Conservation (phyloP, 2,888 invertebrate species). For the Galeruca laticollis region DNA sequence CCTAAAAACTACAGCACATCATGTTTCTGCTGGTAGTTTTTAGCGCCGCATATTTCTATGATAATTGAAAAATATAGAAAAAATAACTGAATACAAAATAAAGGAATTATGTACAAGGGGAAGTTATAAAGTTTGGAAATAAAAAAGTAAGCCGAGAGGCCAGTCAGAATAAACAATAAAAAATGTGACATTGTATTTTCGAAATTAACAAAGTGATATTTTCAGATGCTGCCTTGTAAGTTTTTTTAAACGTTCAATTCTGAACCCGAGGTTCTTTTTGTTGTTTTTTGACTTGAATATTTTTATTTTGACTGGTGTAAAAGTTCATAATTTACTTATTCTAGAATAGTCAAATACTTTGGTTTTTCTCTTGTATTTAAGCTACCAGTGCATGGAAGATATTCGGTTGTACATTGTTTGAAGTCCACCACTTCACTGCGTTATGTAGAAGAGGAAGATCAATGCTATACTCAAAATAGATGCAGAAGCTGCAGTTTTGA, state of each 20-base stretch:
- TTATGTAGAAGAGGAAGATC: constrained; percentile 46
- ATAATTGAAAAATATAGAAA: constrained; percentile 31
- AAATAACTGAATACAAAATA: constrained; percentile 45
- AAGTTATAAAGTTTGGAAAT: constrained; percentile 36
- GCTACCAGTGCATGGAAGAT: constrained; percentile 60
- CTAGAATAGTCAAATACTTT: constrained; percentile 56
- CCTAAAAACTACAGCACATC: constrained; percentile 41
- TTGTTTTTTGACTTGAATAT: not conserved
- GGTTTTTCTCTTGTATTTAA: constrained; percentile 56
- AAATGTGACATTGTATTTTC: not conserved
- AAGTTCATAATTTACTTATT: constrained; percentile 47
- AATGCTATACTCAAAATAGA: constrained; percentile 53
- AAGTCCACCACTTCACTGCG: constrained; percentile 45
- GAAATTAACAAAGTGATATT: not conserved
- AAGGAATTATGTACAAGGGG: constrained; percentile 45
- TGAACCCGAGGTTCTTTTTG: not conserved
- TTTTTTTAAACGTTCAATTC: not conserved
- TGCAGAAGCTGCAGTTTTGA: constrained; percentile 47
- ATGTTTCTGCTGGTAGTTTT: constrained; percentile 35
- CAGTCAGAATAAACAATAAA: constrained; percentile 2
- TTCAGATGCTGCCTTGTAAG: not conserved
- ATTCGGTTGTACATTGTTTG: constrained; percentile 46
- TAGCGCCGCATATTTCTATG: constrained; percentile 41
- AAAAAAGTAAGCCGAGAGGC: constrained; percentile 11
- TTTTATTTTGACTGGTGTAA: constrained; percentile 3